Conservation (phyloP, 2,888 invertebrate species). For the Dexiosoma caninum region DNA sequence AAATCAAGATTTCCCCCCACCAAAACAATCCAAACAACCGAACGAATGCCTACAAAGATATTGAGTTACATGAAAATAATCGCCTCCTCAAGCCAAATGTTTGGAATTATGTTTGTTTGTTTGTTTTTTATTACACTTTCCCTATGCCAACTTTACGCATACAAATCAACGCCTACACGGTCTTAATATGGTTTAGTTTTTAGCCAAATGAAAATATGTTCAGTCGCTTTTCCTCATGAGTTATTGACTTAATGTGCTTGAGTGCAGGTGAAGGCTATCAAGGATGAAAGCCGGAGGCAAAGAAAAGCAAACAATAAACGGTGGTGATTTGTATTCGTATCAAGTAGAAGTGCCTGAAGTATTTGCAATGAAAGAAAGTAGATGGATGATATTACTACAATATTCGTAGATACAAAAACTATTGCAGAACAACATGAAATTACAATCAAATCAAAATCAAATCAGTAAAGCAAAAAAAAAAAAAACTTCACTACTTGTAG, state of each 20-base stretch:
- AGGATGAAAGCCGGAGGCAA: not conserved
- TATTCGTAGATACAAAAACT: not conserved
- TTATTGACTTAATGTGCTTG: not conserved
- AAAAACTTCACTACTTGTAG: no score
- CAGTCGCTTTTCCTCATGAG: not conserved
- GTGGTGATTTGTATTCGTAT: not conserved
- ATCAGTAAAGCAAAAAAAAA: no score
- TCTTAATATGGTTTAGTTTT: constrained; percentile 32
- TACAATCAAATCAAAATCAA: no score
- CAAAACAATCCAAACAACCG: not conserved
- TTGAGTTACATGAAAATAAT: not conserved
- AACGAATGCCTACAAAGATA: not conserved
- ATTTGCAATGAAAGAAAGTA: not conserved
- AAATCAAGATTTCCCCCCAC: no score
- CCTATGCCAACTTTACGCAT: not conserved
- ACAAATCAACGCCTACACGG: constrained; percentile 31
- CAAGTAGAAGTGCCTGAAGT: not conserved
- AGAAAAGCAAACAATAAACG: not conserved
- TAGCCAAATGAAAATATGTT: not conserved
- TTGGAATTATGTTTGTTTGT: not conserved
- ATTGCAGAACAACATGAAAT: no score
- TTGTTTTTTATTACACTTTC: not conserved
- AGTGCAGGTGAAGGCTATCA: constrained; percentile 38
- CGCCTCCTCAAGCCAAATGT: not conserved
- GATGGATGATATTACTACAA: not conserved